These are phyloP conservation scores for Ciconia boyciana DNA, from an alignment of 2,113 vertebrate species.

Conservation along the genomic window DNA sequence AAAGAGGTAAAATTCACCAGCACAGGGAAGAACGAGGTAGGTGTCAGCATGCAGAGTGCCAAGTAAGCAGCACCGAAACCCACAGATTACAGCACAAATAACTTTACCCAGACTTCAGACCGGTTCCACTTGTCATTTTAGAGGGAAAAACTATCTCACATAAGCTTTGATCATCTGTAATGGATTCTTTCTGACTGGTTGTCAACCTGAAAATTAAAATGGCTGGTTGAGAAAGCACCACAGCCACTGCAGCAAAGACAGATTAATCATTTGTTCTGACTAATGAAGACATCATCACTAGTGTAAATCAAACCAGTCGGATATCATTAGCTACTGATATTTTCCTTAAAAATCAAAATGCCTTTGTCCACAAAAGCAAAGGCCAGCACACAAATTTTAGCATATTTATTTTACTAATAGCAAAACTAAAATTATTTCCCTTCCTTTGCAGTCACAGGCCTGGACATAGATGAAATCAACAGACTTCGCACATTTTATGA, in stretches of 20 bases:
- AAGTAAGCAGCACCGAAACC: neutral
- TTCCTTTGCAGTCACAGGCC: neutral
- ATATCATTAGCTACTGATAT: conserved; percentile 22
- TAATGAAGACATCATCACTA: conserved; percentile 52
- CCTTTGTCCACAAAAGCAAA: neutral
- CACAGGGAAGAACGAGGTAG: neutral
- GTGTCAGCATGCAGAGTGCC: neutral
- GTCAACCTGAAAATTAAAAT: conserved; percentile 73
- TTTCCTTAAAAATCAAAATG: conserved; percentile 53
- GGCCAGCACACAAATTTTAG: neutral
- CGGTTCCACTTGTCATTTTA: conserved; percentile 23
- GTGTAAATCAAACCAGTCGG: conserved; percentile 30
- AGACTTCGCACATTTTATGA: neutral
- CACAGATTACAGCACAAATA: neutral
- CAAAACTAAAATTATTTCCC: neutral
- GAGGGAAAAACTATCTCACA: neutral
- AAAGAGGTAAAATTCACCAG: neutral
- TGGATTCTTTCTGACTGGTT: conserved; percentile 61
- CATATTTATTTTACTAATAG: neutral
- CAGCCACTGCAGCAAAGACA: neutral
- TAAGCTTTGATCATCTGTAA: conserved; percentile 57
- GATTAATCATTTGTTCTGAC: conserved; percentile 57
- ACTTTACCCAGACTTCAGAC: neutral
- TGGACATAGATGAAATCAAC: neutral
- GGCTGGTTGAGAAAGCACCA: conserved; percentile 49